Evolutionary conservation across 2,797 vertebrate species (phyloP).

Genomic region (Adrianichthys oophorus): DNA sequence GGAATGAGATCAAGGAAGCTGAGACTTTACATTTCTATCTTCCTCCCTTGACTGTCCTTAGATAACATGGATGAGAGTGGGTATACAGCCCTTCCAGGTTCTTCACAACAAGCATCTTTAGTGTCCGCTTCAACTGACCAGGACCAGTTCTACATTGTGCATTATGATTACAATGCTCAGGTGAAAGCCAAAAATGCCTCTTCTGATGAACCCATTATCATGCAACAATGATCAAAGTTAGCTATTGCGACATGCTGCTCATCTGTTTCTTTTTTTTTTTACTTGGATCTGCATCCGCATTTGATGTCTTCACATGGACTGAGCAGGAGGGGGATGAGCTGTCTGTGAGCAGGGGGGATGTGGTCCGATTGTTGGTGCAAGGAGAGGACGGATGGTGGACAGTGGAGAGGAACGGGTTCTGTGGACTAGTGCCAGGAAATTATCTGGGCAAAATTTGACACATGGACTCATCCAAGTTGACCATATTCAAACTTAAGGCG

Average conservation of each 20-base stretch:
- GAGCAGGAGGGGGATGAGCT: constrained; percentile 86
- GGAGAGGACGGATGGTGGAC: constrained; percentile 92
- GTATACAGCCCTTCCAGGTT: constrained; percentile 66
- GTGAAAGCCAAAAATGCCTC: constrained; percentile 56
- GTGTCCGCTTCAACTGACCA: background rate
- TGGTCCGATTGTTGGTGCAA: constrained; percentile 78
- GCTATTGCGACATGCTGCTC: too few relatives aligned
- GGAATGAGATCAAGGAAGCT: background rate
- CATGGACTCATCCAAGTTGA: background rate
- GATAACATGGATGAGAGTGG: constrained; percentile 65
- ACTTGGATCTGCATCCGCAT: background rate
- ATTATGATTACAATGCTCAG: constrained; percentile 86
- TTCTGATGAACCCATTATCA: background rate
- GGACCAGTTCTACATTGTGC: constrained; percentile 72
- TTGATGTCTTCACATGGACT: constrained; percentile 10
- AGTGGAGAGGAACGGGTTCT: constrained; percentile 76
- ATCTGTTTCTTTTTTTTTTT: too few relatives aligned
- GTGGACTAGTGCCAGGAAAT: constrained; percentile 89
- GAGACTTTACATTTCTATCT: constrained; percentile 6
- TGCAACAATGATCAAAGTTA: background rate
- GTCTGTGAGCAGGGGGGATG: constrained; percentile 83
- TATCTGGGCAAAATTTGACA: constrained; percentile 81
- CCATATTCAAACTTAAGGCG: too few relatives aligned
- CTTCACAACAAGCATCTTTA: constrained; percentile 14
- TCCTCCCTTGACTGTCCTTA: constrained; percentile 9